Evolutionary conservation across 92 coral and sea anemone genomes (phyloP).

Genomic region (Palythoa caribaeorum): DNA sequence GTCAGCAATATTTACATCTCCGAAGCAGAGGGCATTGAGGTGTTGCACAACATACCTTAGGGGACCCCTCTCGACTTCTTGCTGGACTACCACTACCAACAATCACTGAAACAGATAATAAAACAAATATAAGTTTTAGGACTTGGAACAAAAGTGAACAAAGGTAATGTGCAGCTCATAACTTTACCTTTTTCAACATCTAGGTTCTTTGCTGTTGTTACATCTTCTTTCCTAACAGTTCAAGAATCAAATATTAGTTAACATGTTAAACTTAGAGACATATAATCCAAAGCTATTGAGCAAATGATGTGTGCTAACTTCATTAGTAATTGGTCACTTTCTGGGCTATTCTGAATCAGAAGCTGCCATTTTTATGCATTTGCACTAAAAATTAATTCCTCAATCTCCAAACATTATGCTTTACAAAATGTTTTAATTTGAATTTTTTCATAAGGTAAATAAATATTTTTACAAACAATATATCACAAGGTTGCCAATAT

Average conservation of each 20-base stretch:
- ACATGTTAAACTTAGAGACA: neutral
- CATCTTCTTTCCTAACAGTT: constrained; percentile 21
- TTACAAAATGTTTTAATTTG: too few species aligned
- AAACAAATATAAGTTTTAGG: neutral
- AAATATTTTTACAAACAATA: too few species aligned
- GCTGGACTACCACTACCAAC: constrained; percentile 27
- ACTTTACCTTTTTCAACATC: constrained; percentile 29
- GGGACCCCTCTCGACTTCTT: constrained; percentile 37
- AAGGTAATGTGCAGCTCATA: neutral
- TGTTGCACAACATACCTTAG: constrained; percentile 28
- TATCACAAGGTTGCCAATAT: too few species aligned
- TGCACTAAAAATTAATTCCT: too few species aligned
- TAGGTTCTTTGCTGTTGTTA: neutral
- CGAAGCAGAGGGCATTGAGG: neutral
- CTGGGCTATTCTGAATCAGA: too few species aligned
- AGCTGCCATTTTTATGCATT: too few species aligned
- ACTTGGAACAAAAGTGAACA: too few species aligned
- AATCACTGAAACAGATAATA: neutral
- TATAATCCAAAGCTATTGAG: too few species aligned
- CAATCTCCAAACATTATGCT: too few species aligned
- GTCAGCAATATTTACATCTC: neutral
- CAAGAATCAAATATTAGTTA: neutral
- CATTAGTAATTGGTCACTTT: too few species aligned
- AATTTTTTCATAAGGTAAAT: too few species aligned
- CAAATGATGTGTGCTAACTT: too few species aligned